These are phyloP conservation scores for Hippocampus comes DNA, from an alignment of 2,113 vertebrate genomes.

Conservation along the genomic window DNA sequence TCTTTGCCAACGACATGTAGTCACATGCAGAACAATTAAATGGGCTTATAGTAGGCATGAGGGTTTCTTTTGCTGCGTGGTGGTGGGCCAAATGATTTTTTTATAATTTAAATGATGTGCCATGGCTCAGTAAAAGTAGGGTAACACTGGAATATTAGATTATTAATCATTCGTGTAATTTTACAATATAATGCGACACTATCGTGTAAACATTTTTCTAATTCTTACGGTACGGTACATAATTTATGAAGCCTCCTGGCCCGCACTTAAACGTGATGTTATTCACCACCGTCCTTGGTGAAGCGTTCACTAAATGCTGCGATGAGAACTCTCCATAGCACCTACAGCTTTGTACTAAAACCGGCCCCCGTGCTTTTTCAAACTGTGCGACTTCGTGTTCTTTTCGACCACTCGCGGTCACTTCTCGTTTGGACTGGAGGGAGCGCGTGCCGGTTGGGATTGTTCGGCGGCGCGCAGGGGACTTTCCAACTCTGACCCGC, in stretches of 20 bases:
- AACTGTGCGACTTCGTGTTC: slow-evolving; percentile 3
- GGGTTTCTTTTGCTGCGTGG: no score
- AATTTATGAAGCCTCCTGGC: no score
- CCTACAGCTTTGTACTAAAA: not conserved
- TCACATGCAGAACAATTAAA: no score
- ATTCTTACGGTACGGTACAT: no score
- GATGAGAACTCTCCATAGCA: no score
- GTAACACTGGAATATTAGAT: not conserved
- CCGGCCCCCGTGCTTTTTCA: not conserved
- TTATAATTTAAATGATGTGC: no score
- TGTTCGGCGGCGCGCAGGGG: slow-evolving; percentile 86
- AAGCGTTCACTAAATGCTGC: no score
- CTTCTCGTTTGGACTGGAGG: slow-evolving; percentile 31
- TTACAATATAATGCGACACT: not conserved
- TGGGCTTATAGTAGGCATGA: no score
- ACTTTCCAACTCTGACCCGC: slow-evolving; percentile 83
- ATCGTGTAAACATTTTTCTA: no score
- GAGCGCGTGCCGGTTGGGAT: slow-evolving; percentile 61
- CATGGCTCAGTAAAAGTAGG: no score
- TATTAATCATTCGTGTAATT: not conserved
- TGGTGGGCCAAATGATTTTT: no score
- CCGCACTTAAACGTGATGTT: not conserved
- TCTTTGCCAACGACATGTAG: no score
- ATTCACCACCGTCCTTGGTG: not conserved
- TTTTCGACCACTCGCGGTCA: slow-evolving; percentile 10